phyloP scores from a whole-genome alignment of 2,113 vertebrate species.

The Marcusenius ussheri region DNA sequence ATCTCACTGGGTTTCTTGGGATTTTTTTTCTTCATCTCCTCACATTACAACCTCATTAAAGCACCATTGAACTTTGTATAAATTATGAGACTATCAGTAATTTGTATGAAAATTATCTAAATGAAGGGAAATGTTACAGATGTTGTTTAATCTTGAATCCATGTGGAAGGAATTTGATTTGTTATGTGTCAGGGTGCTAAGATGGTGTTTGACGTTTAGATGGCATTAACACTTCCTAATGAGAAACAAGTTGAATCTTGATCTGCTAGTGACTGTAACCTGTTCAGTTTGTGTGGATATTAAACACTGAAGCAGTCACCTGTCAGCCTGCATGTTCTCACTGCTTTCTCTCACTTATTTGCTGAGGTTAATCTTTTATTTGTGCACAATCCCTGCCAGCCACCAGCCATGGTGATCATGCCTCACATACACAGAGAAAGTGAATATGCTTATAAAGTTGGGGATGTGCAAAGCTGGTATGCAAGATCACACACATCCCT shows the following conservation, averaged over 20 bases:
- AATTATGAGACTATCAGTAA: constrained; percentile 12
- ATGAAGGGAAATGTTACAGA: neutral
- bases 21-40: constrained; percentile 5
- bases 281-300: constrained; percentile 55
- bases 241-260: neutral
- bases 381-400: neutral
- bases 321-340: neutral
- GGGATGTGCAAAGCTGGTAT: neutral
- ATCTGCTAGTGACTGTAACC: constrained; percentile 46
- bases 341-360: neutral
- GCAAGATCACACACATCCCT: neutral
- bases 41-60: constrained; percentile 22
- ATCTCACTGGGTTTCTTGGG: constrained; percentile 9
- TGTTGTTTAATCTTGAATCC: neutral
- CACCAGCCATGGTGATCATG: neutral
- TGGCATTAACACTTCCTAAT: neutral
- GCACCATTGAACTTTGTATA: neutral
- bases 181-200: neutral
- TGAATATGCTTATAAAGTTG: neutral
- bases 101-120: constrained; percentile 16
- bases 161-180: neutral
- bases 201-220: neutral
- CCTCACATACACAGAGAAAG: neutral
- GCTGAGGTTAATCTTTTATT: neutral
- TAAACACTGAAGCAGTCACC: constrained; percentile 46